A percentile compares a stretch with the other conserved stretches of the same genome.
phyloP scores from a whole-genome alignment of 2,888 invertebrate species.

The Scaptodrosophila latifasciaeformis region DNA sequence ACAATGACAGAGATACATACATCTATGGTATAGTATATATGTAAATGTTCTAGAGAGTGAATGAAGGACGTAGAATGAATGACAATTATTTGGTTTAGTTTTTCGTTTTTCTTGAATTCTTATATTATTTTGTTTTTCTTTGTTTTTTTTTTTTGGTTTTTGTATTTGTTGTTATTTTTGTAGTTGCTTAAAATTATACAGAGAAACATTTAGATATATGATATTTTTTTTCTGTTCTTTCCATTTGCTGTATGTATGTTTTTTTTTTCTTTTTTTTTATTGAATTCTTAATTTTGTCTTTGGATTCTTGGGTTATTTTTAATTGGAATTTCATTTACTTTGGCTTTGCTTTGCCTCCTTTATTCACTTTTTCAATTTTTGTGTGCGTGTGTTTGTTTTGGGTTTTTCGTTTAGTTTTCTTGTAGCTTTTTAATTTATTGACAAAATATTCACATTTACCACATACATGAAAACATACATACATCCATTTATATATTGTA shows the following conservation, averaged over 20 bases:
- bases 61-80: slow-evolving; percentile 51
- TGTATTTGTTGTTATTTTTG: slow-evolving; percentile 8
- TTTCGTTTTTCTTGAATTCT: slow-evolving; percentile 24
- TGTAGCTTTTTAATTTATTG: slow-evolving; percentile 40
- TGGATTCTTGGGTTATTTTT: too few species aligned
- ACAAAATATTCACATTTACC: slow-evolving; percentile 48
- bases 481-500: slow-evolving; percentile 28
- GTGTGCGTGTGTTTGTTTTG: not conserved
- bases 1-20: slow-evolving; percentile 62
- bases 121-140: slow-evolving; percentile 6
- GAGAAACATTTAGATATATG: slow-evolving; percentile 32
- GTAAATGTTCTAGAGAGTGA: slow-evolving; percentile 53
- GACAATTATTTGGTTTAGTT: slow-evolving; percentile 40
- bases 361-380: not conserved
- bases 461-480: slow-evolving; percentile 34
- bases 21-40: slow-evolving; percentile 24
- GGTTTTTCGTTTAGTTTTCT: too few species aligned
- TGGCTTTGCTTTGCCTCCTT: too few species aligned
- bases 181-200: slow-evolving; percentile 44
- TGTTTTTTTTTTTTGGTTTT: not conserved
- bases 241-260: too few species aligned
- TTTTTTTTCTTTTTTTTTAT: slow-evolving; percentile 15
- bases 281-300: too few species aligned
- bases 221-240: slow-evolving; percentile 5
- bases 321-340: too few species aligned